These are phyloP conservation scores for Pao palembangensis DNA, from an alignment of 2,113 vertebrate species.

Conservation along the genomic window DNA sequence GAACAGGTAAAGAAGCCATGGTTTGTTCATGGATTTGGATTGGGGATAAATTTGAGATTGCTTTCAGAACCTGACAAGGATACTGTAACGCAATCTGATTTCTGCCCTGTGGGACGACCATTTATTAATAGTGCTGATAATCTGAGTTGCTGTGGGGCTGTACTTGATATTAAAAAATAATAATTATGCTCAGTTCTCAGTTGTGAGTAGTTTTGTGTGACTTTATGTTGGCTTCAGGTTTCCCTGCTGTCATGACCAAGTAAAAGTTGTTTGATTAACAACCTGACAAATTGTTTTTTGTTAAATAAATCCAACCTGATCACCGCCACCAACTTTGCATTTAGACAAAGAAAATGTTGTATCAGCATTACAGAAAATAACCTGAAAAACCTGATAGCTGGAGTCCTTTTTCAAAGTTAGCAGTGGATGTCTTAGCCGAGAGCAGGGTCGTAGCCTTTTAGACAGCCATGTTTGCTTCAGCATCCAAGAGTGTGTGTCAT, in stretches of 20 bases:
- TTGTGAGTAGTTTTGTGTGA: no score
- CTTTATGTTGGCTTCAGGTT: no score
- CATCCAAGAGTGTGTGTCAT: not conserved
- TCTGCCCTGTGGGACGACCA: not conserved
- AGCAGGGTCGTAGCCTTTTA: no score
- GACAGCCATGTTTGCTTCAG: not conserved
- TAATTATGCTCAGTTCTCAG: no score
- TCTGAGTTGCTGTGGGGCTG: no score
- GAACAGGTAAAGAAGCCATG: constrained; percentile 69
- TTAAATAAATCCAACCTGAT: no score
- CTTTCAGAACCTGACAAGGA: not conserved
- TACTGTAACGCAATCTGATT: not conserved
- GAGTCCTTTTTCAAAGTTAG: not conserved
- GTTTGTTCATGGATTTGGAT: not conserved
- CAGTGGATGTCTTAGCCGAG: not conserved
- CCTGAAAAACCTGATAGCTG: not conserved
- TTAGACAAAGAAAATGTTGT: not conserved
- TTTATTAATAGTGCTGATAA: no score
- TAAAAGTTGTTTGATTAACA: no score
- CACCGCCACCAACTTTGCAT: not conserved
- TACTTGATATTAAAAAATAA: no score
- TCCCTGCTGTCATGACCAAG: no score
- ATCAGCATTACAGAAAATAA: not conserved
- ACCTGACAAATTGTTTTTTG: no score
- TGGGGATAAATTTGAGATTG: no score